Evolutionary conservation across 2,888 invertebrate species (phyloP).

Genomic region (Drosophila demipolita): DNA sequence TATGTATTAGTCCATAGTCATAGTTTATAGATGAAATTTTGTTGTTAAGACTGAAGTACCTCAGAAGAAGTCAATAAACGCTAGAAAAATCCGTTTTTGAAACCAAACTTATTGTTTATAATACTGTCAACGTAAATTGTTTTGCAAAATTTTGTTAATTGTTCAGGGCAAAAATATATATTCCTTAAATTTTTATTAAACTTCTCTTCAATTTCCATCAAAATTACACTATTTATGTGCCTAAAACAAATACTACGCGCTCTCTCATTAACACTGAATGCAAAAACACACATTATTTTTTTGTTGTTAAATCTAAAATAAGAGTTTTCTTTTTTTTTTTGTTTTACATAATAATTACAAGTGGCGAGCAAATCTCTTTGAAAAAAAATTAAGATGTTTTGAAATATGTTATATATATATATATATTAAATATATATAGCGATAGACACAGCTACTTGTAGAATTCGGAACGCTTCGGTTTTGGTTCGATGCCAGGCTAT

Average conservation of each 20-base stretch:
- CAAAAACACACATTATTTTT: constrained; percentile 59
- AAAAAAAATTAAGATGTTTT: constrained; percentile 51
- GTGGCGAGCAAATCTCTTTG: constrained; percentile 49
- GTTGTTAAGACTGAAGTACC: constrained; percentile 82
- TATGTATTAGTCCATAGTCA: constrained; percentile 61
- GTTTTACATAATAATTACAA: constrained; percentile 77
- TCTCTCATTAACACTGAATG: constrained; percentile 36
- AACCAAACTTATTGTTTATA: constrained; percentile 28
- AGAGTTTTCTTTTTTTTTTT: constrained; percentile 51
- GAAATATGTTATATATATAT: constrained; percentile 34
- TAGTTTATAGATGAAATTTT: constrained; percentile 72
- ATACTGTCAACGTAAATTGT: not conserved
- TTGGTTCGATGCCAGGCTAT: constrained; percentile 26
- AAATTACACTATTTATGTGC: constrained; percentile 76
- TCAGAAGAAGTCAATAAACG: constrained; percentile 81
- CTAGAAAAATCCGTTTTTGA: constrained; percentile 68
- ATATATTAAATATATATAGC: constrained; percentile 20
- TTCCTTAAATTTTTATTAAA: constrained; percentile 73
- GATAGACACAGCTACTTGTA: constrained; percentile 35
- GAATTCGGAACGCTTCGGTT: constrained; percentile 12
- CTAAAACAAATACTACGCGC: constrained; percentile 66
- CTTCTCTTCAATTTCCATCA: constrained; percentile 58
- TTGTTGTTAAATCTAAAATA: constrained; percentile 60
- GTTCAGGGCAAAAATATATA: constrained; percentile 26
- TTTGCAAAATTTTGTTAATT: not conserved